Evolutionary conservation across 2,113 vertebrate species (phyloP).

Genomic region (Sorex fumeus): DNA sequence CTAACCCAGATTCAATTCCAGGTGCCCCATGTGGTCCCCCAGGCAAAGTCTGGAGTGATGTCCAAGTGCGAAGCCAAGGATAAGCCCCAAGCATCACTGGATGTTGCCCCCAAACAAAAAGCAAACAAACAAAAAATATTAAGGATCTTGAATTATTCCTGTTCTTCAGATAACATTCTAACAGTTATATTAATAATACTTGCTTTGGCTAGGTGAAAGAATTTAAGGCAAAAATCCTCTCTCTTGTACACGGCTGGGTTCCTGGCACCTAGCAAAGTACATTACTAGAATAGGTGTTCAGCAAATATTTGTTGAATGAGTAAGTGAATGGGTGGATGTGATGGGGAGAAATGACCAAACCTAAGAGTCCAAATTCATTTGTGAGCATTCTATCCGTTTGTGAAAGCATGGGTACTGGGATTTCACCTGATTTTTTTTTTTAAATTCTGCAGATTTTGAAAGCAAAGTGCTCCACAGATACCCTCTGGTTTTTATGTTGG

Average conservation of each 20-base stretch:
- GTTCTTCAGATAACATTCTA: constrained; percentile 45
- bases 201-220: constrained; percentile 32
- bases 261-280: neutral
- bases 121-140: neutral
- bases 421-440: constrained; percentile 81
- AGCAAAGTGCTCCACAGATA: constrained; percentile 82
- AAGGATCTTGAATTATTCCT: constrained; percentile 69
- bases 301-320: constrained; percentile 14
- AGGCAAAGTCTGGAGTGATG: too few species aligned
- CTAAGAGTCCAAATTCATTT: neutral
- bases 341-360: neutral
- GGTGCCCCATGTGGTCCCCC: too few species aligned
- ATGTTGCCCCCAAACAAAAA: too few species aligned
- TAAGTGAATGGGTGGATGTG: neutral
- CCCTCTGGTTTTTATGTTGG: constrained; percentile 84
- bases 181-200: constrained; percentile 30
- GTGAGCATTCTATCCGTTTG: neutral
- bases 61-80: too few species aligned
- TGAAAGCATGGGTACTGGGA: neutral
- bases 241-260: neutral
- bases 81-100: too few species aligned
- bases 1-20: too few species aligned
- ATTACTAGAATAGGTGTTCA: neutral
- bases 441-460: constrained; percentile 68
- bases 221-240: neutral